Evolutionary conservation across 1,140 invertebrate species (phyloP).

Genomic region (Galleria mellonella): DNA sequence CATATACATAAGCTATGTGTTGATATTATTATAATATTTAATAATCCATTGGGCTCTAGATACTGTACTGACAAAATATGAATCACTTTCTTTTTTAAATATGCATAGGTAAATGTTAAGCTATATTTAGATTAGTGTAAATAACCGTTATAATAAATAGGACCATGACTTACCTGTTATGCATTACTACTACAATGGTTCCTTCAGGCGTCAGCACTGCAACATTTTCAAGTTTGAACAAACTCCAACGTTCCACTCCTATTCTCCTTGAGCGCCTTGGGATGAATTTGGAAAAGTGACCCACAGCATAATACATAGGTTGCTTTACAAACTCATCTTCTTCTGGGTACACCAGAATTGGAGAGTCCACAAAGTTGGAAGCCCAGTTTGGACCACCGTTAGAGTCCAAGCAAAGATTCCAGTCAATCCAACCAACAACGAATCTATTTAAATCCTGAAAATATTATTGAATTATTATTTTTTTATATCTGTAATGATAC

Average conservation of each 20-base stretch:
- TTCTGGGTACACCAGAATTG: slow-evolving; percentile 83
- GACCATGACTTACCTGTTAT: slow-evolving; percentile 41
- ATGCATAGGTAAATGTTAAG: no score
- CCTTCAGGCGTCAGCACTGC: slow-evolving; percentile 51
- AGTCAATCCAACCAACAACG: slow-evolving; percentile 89
- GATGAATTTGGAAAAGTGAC: slow-evolving; percentile 91
- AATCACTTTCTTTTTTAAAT: no score
- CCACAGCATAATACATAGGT: slow-evolving; percentile 90
- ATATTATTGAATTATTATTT: slow-evolving; percentile 1
- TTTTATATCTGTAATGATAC: neutral
- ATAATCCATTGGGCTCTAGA: no score
- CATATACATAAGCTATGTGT: no score
- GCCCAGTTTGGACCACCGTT: slow-evolving; percentile 90
- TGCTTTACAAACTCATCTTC: slow-evolving; percentile 88
- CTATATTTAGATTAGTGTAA: no score
- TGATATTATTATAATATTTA: no score
- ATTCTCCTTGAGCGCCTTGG: slow-evolving; percentile 76
- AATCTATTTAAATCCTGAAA: slow-evolving; percentile 82
- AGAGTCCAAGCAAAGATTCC: slow-evolving; percentile 88
- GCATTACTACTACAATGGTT: slow-evolving; percentile 51
- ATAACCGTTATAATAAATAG: no score
- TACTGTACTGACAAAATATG: no score
- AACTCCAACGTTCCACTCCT: slow-evolving; percentile 25
- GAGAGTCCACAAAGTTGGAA: slow-evolving; percentile 84
- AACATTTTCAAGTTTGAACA: slow-evolving; percentile 37